Evolutionary conservation across 2,888 invertebrate species (phyloP), one percentile per base, ranked within the genome.

Genomic region (Leptinotarsa tumamoca): DNA sequence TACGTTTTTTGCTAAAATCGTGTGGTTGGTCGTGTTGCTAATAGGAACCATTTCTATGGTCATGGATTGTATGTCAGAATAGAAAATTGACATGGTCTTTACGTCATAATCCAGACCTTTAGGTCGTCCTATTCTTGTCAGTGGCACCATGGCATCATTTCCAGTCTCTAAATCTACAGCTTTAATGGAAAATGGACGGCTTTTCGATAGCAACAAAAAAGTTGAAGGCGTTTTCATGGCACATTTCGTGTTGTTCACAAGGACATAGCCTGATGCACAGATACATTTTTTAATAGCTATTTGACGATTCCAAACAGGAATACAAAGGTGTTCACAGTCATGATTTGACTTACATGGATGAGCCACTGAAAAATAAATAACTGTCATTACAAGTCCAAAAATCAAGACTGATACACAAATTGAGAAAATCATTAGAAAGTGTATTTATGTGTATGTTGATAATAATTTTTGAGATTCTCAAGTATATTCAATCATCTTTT

Each of bases 291-390:
- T 92, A 80, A 90, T 86, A 1, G 92, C 90, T 76, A 89, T 89
- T 27, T 85, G 84, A n/a, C 87, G 85, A 75, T 90, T 90, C 90
- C 91, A 93, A 74, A 90, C 87, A 66, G 95, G 91, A 77, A 95
- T 89, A 89, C 96, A 96, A 79, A 96, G 89, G 88, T 96, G 95
- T 82, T 92, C 91, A 90, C 96, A 96, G 80, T 94, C 94, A 85
- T 92, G 92, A 83, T 90, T 88, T 58, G 88, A 89, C 79, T 91
- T 91, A 88, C 95, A 95, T 51, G 94, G 93, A 89, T 94, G 94
- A 14, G 90, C 88, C 83, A 91, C 92, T 91, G 83, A 71, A 89
- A 88, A 73, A 23, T 58, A 4, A 17, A 13, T 21, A 23, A 58
- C 52, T 17, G n/a, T 52, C 4, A 4, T 52, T 15, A 17, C n/a